Evolutionary conservation across 2,888 invertebrate species (phyloP).

Genomic region (Eutolmus rufibarbis): DNA sequence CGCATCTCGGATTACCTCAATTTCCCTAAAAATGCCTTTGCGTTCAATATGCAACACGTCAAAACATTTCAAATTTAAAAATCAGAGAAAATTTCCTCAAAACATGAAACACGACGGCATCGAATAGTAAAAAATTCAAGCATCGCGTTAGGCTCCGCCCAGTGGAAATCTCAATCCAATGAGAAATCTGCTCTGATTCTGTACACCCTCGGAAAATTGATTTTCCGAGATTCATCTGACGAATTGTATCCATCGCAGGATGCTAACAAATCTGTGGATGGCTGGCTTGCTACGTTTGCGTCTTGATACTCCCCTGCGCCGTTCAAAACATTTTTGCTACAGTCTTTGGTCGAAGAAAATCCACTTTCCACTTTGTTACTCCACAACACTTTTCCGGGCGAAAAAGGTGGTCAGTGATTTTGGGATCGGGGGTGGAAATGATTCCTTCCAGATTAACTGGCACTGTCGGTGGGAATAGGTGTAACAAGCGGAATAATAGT

Average conservation of each 20-base stretch:
- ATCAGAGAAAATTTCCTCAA: not conserved
- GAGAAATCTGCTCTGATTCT: not conserved
- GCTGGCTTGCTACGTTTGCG: slow-evolving; percentile 25
- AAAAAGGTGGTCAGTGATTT: not conserved
- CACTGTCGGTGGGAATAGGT: not conserved
- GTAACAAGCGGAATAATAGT: not conserved
- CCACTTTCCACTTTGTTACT: slow-evolving; percentile 18
- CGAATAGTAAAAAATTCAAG: not conserved
- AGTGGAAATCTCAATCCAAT: not conserved
- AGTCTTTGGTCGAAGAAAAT: not conserved
- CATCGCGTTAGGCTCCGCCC: not conserved
- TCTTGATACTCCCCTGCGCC: not conserved
- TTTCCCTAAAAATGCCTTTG: not conserved
- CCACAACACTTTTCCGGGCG: not conserved
- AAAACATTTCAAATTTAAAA: slow-evolving; percentile 22
- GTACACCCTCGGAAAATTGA: not conserved
- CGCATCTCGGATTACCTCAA: not conserved
- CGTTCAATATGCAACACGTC: slow-evolving; percentile 26
- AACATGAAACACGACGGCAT: not conserved
- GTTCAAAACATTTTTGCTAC: slow-evolving; percentile 17
- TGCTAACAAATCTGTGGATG: slow-evolving; percentile 1
- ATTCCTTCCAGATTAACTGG: not conserved
- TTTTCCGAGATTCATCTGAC: not conserved
- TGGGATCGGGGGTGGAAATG: not conserved
- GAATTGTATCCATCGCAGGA: slow-evolving; percentile 32